A percentile compares a stretch with the other conserved stretches of the same genome.
These are phyloP conservation scores for Brachionus calyciflorus DNA, from an alignment of 1,140 invertebrate genomes.

Conservation along the genomic window DNA sequence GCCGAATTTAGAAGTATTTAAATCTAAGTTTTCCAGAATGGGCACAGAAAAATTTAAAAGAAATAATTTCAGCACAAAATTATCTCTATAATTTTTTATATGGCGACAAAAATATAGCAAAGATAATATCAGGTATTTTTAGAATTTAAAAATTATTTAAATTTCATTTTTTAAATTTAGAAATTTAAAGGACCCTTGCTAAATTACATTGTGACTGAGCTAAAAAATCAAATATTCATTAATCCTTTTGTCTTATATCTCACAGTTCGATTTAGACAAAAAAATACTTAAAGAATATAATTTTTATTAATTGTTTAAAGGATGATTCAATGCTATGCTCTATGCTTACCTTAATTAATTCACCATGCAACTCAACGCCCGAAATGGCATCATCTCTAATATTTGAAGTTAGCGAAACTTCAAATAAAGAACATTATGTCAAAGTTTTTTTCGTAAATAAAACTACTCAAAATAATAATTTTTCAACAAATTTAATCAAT, in stretches of 20 bases:
- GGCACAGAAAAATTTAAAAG: neutral
- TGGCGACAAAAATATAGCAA: slow-evolving; percentile 8
- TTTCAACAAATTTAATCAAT: too few relatives aligned
- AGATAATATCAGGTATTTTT: slow-evolving; percentile 1
- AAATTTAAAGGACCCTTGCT: neutral
- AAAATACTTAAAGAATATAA: neutral
- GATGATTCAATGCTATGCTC: slow-evolving; percentile 7
- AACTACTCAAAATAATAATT: too few relatives aligned
- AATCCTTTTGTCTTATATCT: neutral
- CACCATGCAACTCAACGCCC: neutral
- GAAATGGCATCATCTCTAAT: neutral
- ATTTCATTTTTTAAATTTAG: neutral
- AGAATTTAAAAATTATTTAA: neutral
- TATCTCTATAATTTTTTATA: slow-evolving; percentile 10
- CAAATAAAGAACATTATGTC: neutral
- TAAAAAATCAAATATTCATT: neutral
- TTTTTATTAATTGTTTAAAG: neutral
- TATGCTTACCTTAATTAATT: neutral
- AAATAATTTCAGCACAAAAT: neutral
- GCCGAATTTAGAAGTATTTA: neutral
- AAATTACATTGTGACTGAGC: neutral
- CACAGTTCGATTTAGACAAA: neutral
- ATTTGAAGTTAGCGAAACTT: neutral
- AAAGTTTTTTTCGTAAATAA: neutral
- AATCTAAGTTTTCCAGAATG: neutral